Conservation (phyloP, 2,888 invertebrate genomes). For the Gryllus longicercus region DNA sequence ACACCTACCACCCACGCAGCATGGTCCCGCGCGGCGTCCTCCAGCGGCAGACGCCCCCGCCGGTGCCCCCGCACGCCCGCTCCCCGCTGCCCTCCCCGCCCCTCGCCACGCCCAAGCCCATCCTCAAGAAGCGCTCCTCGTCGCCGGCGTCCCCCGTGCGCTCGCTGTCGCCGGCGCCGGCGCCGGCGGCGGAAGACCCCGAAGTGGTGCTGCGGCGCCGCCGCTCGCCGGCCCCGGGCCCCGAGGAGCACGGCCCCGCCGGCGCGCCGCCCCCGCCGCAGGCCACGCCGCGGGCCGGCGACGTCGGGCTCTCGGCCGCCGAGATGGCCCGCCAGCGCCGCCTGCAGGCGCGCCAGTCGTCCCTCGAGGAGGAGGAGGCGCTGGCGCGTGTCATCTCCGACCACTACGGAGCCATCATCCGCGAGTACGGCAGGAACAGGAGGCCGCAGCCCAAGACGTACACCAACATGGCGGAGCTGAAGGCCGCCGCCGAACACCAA, state of each 20-base stretch:
- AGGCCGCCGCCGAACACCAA: conserved; percentile 50
- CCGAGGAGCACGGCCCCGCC: neutral
- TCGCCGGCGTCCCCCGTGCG: neutral
- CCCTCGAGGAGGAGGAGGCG: conserved; percentile 48
- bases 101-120: conserved; percentile 25
- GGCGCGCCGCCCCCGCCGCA: neutral
- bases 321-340: conserved; percentile 45
- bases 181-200: conserved; percentile 19
- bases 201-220: neutral
- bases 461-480: conserved; percentile 61
- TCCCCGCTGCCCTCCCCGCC: conserved; percentile 24
- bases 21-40: conserved; percentile 47
- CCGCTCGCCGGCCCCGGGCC: neutral
- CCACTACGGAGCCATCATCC: conserved; percentile 76
- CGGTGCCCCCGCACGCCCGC: conserved; percentile 2
- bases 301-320: conserved; percentile 42
- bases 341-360: conserved; percentile 43
- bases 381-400: conserved; percentile 71
- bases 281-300: neutral
- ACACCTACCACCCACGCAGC: conserved; percentile 65
- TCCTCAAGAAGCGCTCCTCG: conserved; percentile 24
- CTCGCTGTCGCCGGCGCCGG: neutral
- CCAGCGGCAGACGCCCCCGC: neutral
- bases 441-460: conserved; percentile 53
- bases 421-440: conserved; percentile 64